Conservation (phyloP, 30 jellyfish, hydroid and myxozoan genomes). For the Haliclystus octoradiatus region DNA sequence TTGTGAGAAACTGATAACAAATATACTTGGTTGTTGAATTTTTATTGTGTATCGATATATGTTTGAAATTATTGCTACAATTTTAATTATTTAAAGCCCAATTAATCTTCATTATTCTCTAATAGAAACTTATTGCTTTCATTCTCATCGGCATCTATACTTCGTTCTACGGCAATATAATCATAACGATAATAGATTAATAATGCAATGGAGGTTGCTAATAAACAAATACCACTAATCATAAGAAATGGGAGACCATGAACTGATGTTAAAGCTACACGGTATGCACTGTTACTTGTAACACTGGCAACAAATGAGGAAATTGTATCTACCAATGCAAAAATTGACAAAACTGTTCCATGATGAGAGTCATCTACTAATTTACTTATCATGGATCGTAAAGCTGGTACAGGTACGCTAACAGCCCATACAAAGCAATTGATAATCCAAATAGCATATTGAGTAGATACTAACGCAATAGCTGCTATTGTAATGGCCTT, state of each 20-base stretch:
- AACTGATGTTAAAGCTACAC: neutral
- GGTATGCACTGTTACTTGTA: neutral
- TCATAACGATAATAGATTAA: no score
- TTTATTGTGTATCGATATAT: no score
- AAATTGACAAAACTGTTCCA: neutral
- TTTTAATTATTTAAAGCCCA: no score
- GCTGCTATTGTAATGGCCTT: neutral
- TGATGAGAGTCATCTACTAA: neutral
- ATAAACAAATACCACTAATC: neutral
- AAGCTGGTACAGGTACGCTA: neutral
- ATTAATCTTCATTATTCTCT: no score
- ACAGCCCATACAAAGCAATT: neutral
- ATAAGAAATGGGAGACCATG: neutral
- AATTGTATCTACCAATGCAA: neutral
- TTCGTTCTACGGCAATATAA: no score
- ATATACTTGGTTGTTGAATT: no score
- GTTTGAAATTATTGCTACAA: no score
- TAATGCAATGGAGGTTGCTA: neutral
- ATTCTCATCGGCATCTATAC: no score
- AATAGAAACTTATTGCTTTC: no score
- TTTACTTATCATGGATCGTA: neutral
- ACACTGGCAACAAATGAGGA: neutral
- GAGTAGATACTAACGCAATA: neutral
- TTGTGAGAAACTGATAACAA: no score
- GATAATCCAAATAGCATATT: no score